Evolutionary conservation across 2,113 vertebrate species (phyloP), one percentile per base, ranked within the genome.

Genomic region (Lophura nycthemera): DNA sequence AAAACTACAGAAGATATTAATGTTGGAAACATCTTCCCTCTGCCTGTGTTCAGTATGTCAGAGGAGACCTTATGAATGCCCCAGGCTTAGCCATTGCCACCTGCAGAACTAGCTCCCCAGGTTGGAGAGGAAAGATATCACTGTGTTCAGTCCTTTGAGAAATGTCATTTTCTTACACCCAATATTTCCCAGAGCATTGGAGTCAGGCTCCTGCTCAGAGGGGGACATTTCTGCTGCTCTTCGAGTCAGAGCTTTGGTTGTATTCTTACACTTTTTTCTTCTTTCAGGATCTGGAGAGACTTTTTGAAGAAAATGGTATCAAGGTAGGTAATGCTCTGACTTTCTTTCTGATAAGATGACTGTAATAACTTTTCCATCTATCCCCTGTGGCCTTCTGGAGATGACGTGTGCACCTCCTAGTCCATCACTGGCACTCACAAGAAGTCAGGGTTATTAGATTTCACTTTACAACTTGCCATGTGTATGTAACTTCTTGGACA

Each of bases 231-330:
- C 38, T 40, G 56, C 71, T 42, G 36, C 29, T 56, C 21, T 56
- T 6, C 42, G 38, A 42, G 71, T 30, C 52, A n/a, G 29, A 40
- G 10, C 52, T 73, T 24, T 30, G 17, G 21, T 43, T 38, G 32
- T 57, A 4, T 3, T 71, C 43, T 59, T 40, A 88, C 4, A 2
- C 1, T 89, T 74, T 54, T 52, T 78, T 94, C 22, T 56, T 47
- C 60, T 76, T 93, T 52, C 81, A 99, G 99, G 98, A 98, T 92
- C 97, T 99, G 85, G 99, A 99, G 95, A 92, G n/a, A 19, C 97
- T 99, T 92, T 99, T 99, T 95, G 98, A 99, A 86, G 96, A 93
- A 10, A 98, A 98, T 4, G 99, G 98, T 18, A 99, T 99, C 94
- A 98, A 98, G 97, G 99, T 99, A 95, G 73, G 98, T 38, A 20